Evolutionary conservation across 2,113 vertebrate species (phyloP).

Genomic region (Nothocercus julius): DNA sequence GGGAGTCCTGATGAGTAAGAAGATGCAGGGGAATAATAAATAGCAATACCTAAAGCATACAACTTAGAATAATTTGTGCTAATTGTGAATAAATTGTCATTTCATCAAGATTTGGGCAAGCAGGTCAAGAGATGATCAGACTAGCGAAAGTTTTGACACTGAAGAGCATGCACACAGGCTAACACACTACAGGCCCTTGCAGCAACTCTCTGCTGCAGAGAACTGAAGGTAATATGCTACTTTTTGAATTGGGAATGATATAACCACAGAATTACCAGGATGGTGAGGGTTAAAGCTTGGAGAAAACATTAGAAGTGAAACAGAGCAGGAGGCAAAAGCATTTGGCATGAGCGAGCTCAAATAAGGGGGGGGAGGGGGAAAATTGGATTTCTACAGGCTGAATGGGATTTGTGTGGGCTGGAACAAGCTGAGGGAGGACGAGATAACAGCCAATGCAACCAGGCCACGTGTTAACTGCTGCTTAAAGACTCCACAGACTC

Average conservation of each 20-base stretch:
- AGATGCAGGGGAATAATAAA: neutral
- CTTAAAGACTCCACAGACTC: neutral
- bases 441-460: neutral
- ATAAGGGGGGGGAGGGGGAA: neutral
- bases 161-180: neutral
- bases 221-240: fast-evolving
- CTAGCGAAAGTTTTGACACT: neutral
- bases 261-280: neutral
- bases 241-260: fast-evolving
- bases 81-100: neutral
- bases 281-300: neutral
- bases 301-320: neutral
- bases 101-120: neutral
- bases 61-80: neutral
- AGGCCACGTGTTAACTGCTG: neutral
- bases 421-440: neutral
- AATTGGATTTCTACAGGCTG: neutral
- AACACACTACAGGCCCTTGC: neutral
- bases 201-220: neutral
- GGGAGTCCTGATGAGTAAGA: neutral
- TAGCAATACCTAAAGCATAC: fast-evolving
- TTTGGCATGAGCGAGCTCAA: neutral
- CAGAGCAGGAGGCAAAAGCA: neutral
- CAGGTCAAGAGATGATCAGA: neutral
- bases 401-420: neutral